These are phyloP conservation scores for Lutjanus erythropterus DNA, from an alignment of 2,113 vertebrate species.

Conservation along the genomic window DNA sequence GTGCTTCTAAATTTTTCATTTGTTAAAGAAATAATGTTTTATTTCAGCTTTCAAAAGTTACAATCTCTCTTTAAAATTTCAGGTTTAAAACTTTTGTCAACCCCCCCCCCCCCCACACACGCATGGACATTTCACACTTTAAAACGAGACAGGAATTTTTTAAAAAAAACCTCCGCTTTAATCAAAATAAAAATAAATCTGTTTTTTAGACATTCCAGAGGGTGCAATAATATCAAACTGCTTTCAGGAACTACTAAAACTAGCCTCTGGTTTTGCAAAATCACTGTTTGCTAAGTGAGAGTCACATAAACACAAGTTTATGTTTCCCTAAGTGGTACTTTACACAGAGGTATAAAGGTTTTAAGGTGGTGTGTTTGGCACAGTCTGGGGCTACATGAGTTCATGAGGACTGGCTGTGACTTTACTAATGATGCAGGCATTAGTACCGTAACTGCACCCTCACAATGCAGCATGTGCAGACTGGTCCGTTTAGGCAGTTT, in stretches of 20 bases:
- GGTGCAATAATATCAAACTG: slow-evolving; percentile 29
- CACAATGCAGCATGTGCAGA: slow-evolving; percentile 17
- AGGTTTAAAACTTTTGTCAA: not conserved
- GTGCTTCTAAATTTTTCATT: not conserved
- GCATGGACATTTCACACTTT: slow-evolving; percentile 14
- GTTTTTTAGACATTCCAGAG: slow-evolving; percentile 51
- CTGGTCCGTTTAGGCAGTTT: slow-evolving; percentile 53
- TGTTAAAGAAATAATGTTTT: not conserved
- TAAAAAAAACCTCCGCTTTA: slow-evolving; percentile 33
- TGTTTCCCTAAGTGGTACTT: slow-evolving; percentile 66
- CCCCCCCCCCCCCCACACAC: not conserved
- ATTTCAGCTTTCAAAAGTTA: not conserved
- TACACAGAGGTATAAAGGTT: slow-evolving; percentile 50
- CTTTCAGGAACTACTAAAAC: slow-evolving; percentile 54
- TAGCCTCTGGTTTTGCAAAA: slow-evolving; percentile 46
- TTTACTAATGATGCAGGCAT: slow-evolving; percentile 41
- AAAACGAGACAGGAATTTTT: slow-evolving; percentile 29
- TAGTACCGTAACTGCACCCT: slow-evolving; percentile 23
- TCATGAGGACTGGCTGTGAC: slow-evolving; percentile 18
- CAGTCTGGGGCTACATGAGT: slow-evolving; percentile 38
- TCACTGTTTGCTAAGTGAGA: slow-evolving; percentile 63
- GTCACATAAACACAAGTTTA: slow-evolving; percentile 67
- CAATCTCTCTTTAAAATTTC: not conserved
- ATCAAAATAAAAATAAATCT: slow-evolving; percentile 35
- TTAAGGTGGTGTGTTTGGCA: slow-evolving; percentile 55